Base-by-base conservation (phyloP, 1,140 invertebrate genomes). In the Drosophila triauraria region DNA sequence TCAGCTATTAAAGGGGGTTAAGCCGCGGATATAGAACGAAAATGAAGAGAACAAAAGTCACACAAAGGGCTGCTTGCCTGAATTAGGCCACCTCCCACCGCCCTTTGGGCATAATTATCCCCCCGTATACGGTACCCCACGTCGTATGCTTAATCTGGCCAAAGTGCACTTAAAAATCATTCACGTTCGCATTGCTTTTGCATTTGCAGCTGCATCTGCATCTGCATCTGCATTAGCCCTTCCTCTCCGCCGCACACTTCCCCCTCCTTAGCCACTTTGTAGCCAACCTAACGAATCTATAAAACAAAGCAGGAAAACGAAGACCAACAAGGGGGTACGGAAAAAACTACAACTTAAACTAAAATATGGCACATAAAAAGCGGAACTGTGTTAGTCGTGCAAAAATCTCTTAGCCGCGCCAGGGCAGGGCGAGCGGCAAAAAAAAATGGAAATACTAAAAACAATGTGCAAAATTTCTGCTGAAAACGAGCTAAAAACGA, bases 401-500 rank as follows among this genome's bases (percentile, higher is more conserved):
- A 80, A 84, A 71, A 81, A 72, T 83, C 80, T 83, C 51, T 79
- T 82, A 48, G 51, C 67, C 27, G 38, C 9, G 44, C 35, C 53
- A 40, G 60, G 25, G 59, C 43, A 69, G 35, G 38, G 12, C 62
- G 44, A 57, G 69, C 46, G 72, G 20, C 20, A 20, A 20, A 20
- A 67, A 80, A 38, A 54, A 84, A 78, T 51, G 46, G 62, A 48
- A 51, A 72, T 72, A 40, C 44, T 57, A 80, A 79, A 67, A 61
- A 58, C 78, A 80, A 75, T 71, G 58, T 27, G 43, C 38, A 67
- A 58, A 67, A 46, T 60, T 46, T 86, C 30, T 82, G 47, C 48
- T 82, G 75, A 56, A 76, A 87, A 87, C 71, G 79, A 87, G 81
- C 84, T 88, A 81, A 90, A 84, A 88, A 88, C 77, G 76, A 88